Evolutionary conservation across 2,888 invertebrate species (phyloP).

Genomic region (Augochlorella aurata): DNA sequence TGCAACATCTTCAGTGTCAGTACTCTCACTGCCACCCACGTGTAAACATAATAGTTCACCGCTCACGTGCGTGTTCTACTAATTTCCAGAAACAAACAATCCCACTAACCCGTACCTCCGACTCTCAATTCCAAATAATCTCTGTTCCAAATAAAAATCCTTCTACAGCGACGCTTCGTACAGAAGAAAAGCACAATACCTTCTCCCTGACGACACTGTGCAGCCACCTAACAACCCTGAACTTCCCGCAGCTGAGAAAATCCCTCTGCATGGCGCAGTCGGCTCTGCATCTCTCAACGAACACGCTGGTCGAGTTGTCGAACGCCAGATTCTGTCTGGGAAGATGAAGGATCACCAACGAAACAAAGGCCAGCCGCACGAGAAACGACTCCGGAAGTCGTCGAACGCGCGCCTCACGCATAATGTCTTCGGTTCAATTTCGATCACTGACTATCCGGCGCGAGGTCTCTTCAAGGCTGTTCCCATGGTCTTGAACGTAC

Average conservation of each 20-base stretch:
- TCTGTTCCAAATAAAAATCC: neutral
- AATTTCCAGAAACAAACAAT: neutral
- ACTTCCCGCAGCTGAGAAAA: conserved; percentile 76
- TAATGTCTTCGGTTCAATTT: neutral
- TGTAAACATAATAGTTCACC: conserved; percentile 10
- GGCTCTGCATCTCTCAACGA: conserved; percentile 75
- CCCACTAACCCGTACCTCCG: neutral
- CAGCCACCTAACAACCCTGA: conserved; percentile 77
- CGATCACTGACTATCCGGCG: neutral
- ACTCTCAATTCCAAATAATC: too few species aligned
- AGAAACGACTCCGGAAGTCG: conserved; percentile 6
- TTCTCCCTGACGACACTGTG: conserved; percentile 75
- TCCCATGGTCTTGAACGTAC: neutral
- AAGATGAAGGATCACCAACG: conserved; percentile 34
- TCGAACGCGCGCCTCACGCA: neutral
- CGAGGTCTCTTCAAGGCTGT: neutral
- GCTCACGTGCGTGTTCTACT: neutral
- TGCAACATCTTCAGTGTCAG: neutral
- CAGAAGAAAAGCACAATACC: conserved; percentile 62
- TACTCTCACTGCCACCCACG: conserved; percentile 27
- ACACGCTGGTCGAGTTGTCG: conserved; percentile 67
- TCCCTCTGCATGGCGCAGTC: conserved; percentile 75
- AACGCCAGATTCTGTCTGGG: conserved; percentile 8
- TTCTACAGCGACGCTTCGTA: neutral
- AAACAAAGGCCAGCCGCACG: conserved; percentile 14